A percentile compares a stretch with the other conserved stretches of the same genome.
These are phyloP conservation scores for Lucilia sericata DNA, from an alignment of 1,140 invertebrate genomes.

Conservation along the genomic window DNA sequence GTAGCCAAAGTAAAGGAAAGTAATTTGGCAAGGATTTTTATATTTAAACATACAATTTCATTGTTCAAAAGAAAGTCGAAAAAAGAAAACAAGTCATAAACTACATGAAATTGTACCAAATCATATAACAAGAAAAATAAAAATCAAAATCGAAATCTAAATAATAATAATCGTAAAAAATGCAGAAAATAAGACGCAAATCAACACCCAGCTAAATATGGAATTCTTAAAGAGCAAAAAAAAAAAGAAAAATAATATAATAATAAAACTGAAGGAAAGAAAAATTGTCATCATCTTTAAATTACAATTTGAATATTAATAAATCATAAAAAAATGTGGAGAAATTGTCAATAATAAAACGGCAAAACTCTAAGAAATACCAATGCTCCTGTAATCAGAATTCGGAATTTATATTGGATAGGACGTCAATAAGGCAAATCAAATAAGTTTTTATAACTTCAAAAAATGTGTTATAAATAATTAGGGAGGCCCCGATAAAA, in stretches of 20 bases:
- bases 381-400: too few relatives aligned
- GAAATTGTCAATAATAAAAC: slow-evolving; percentile 3
- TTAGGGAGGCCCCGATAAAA: too few relatives aligned
- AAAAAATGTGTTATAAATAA: not conserved
- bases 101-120: not conserved
- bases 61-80: not conserved
- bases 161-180: slow-evolving; percentile 16
- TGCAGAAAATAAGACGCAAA: slow-evolving; percentile 1
- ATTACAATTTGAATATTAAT: slow-evolving; percentile 43
- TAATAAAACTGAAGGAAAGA: not conserved
- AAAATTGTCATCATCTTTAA: slow-evolving; percentile 36
- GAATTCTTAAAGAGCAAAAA: not conserved
- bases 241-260: not conserved
- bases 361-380: not conserved
- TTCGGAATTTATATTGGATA: not conserved
- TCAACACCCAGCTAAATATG: not conserved
- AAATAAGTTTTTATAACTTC: too few relatives aligned
- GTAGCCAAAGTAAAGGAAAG: slow-evolving; percentile 23
- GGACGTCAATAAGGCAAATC: slow-evolving; percentile 5
- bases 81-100: not conserved
- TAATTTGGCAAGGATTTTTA: slow-evolving; percentile 43
- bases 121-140: slow-evolving; percentile 31
- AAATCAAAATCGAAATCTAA: slow-evolving; percentile 30
- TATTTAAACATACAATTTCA: not conserved
- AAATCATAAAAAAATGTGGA: slow-evolving; percentile 37